These are phyloP conservation scores for Phyllotis vaccarum DNA, from an alignment of 2,797 vertebrate species.

Conservation along the genomic window DNA sequence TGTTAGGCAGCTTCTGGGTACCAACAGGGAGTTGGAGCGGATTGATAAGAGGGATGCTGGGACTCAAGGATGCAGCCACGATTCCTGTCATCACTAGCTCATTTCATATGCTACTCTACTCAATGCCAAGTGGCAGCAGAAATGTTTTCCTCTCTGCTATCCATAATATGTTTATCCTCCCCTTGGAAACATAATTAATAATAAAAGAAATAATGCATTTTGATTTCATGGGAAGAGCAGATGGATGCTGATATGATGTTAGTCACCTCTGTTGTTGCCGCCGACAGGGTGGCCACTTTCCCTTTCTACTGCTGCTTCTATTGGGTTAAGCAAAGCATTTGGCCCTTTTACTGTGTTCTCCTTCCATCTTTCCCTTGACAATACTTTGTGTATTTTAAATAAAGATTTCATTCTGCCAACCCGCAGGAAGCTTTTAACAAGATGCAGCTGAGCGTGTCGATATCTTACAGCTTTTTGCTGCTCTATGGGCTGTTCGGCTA, in stretches of 20 bases:
- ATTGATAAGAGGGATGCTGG: constrained; percentile 33
- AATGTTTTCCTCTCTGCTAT: constrained; percentile 76
- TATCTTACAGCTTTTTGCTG: constrained; percentile 87
- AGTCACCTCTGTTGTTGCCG: constrained; percentile 58
- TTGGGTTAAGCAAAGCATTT: constrained; percentile 85
- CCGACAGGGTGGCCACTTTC: constrained; percentile 36
- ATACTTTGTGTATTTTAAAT: constrained; percentile 90
- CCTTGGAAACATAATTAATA: constrained; percentile 85
- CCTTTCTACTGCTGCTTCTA: constrained; percentile 62
- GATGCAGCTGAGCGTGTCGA: constrained; percentile 87
- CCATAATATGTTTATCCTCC: constrained; percentile 66
- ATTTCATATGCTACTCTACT: constrained; percentile 68
- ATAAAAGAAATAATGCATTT: constrained; percentile 86
- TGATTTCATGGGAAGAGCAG: constrained; percentile 69
- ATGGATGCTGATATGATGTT: constrained; percentile 62
- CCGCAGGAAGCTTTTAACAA: constrained; percentile 91
- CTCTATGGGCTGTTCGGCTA: constrained; percentile 81
- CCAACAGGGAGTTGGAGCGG: constrained; percentile 31
- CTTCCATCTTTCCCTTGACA: constrained; percentile 87
- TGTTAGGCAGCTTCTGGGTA: constrained; percentile 66
- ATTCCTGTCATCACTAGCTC: constrained; percentile 68
- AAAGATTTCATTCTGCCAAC: constrained; percentile 91
- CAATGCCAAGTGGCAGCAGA: constrained; percentile 75
- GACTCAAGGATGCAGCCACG: constrained; percentile 4
- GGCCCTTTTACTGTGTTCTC: constrained; percentile 83